Percentiles rank a stretch among this genome's conserved stretches.
Evolutionary conservation across 2,888 invertebrate species (phyloP).

Genomic region (Melieria omissa): DNA sequence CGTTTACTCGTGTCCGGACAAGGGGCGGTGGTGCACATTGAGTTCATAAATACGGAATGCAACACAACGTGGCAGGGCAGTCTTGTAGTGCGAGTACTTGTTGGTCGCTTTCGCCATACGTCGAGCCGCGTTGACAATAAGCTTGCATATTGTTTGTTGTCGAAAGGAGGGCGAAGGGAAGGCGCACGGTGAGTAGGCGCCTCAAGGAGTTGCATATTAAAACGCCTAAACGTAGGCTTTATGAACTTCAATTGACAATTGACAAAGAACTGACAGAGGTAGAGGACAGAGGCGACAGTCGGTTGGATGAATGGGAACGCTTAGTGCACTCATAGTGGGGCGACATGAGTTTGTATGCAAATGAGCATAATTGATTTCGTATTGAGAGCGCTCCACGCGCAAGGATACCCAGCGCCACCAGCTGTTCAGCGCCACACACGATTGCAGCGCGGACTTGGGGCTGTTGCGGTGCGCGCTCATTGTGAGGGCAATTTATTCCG

Average conservation of each 20-base stretch:
- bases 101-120: no score
- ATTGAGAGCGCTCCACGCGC: slow-evolving; percentile 44
- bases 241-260: slow-evolving; percentile 30
- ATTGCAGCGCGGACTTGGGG: neutral
- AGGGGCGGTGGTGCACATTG: slow-evolving; percentile 11
- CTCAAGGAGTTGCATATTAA: slow-evolving; percentile 29
- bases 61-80: no score
- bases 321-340: neutral
- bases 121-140: slow-evolving; percentile 22
- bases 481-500: no score
- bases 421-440: neutral
- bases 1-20: neutral
- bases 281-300: neutral
- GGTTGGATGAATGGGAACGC: neutral
- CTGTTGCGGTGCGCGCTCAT: neutral
- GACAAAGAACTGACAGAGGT: slow-evolving; percentile 15
- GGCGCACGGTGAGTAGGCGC: neutral
- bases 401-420: neutral
- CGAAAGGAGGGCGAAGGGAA: neutral
- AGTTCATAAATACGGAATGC: slow-evolving; percentile 27
- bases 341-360: slow-evolving; percentile 55
- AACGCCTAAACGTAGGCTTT: slow-evolving; percentile 8
- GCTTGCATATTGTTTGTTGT: slow-evolving; percentile 26
- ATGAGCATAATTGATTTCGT: slow-evolving; percentile 61
- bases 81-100: no score